Percentiles rank a stretch among this genome's conserved stretches.
phyloP scores from a whole-genome alignment of 2,888 invertebrate species.

The Disparrhopalites patrizii region DNA sequence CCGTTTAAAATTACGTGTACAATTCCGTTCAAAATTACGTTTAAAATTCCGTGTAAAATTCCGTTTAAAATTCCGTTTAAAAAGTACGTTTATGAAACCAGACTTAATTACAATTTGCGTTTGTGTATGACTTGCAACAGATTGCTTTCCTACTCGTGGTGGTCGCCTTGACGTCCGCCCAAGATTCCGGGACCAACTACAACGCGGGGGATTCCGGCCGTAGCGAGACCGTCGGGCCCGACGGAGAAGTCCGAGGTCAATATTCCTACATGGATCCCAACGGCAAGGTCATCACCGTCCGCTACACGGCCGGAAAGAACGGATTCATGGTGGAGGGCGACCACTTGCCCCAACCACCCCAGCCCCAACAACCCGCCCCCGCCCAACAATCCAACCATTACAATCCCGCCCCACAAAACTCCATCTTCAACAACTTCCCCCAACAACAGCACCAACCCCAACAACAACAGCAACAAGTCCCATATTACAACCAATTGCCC shows the following conservation, averaged over 20 bases:
- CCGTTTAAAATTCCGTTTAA: too few relatives aligned
- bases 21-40: too few relatives aligned
- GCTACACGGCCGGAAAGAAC: slow-evolving; percentile 42
- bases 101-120: too few relatives aligned
- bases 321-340: slow-evolving; percentile 43
- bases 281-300: slow-evolving; percentile 40
- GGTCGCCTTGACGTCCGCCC: slow-evolving; percentile 25
- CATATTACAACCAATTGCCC: neutral
- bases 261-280: slow-evolving; percentile 30
- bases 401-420: slow-evolving; percentile 7
- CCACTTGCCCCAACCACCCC: slow-evolving; percentile 37
- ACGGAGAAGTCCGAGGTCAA: slow-evolving; percentile 29
- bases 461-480: slow-evolving; percentile 29
- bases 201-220: slow-evolving; percentile 39
- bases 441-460: slow-evolving; percentile 22
- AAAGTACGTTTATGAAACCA: too few relatives aligned
- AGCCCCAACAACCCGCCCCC: slow-evolving; percentile 33
- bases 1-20: too few relatives aligned
- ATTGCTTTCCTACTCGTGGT: slow-evolving; percentile 32
- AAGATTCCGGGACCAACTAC: slow-evolving; percentile 36
- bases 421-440: slow-evolving; percentile 22
- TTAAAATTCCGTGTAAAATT: too few relatives aligned
- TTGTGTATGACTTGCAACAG: too few relatives aligned
- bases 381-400: slow-evolving; percentile 32
- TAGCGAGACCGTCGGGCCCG: slow-evolving; percentile 29